phyloP scores from a whole-genome alignment of 2,888 invertebrate species.

The Lasius platythorax region DNA sequence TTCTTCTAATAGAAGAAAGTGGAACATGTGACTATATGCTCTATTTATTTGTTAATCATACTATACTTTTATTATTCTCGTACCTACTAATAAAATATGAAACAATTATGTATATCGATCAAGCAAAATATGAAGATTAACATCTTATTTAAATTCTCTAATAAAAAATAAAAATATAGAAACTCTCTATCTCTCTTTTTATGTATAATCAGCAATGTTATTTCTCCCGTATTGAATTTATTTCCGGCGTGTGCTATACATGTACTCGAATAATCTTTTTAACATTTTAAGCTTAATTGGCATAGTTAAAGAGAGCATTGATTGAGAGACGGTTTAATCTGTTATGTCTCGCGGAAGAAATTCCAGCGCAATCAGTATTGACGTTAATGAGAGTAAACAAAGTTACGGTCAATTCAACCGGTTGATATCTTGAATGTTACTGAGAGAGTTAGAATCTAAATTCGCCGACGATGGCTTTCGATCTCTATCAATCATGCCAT shows the following conservation, averaged over 20 bases:
- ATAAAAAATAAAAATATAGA: not conserved
- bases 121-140: not conserved
- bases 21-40: not conserved
- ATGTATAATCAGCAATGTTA: not conserved
- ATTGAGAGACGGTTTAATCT: constrained; percentile 17
- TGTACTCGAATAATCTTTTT: not conserved
- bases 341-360: constrained; percentile 4
- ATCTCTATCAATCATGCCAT: constrained; percentile 15
- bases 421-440: constrained; percentile 4
- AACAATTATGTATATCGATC: not conserved
- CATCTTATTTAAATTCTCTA: not conserved
- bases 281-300: constrained; percentile 9
- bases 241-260: not conserved
- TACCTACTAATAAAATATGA: not conserved
- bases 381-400: not conserved
- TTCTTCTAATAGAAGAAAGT: not conserved
- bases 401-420: not conserved
- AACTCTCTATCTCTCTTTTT: not conserved
- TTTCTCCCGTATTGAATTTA: not conserved
- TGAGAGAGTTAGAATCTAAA: not conserved
- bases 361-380: constrained; percentile 13
- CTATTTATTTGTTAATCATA: not conserved
- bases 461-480: not conserved
- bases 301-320: constrained; percentile 24
- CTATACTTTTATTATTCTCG: not conserved